Base-by-base conservation (phyloP, 2,113 vertebrate genomes). In the Syngnathus scovelli region DNA sequence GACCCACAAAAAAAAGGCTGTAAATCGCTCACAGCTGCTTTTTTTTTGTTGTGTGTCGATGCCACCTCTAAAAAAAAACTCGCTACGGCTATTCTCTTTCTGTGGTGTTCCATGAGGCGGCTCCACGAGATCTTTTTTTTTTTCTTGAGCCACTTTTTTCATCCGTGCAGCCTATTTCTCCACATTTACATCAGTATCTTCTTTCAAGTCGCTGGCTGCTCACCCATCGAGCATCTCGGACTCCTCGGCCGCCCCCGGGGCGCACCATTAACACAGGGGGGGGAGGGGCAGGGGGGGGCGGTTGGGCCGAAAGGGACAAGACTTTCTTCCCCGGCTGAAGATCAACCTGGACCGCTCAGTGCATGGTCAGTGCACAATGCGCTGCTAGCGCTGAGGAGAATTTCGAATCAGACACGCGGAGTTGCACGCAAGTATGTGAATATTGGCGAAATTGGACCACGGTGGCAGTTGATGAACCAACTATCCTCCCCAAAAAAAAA, bases 161-260 rank as follows among this genome's bases (percentile, higher is more conserved):
- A 61, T 69, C 78, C 83, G 79, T 49, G 46, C 56, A 73, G 78
- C 78, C 76, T 69, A 76, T 85, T 85, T 86, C 83, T 85, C 79
- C 84, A 83, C 81, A 86, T 89, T 87, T 87, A 78, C 87, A 78
- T 89, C 84, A 89, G 85, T 83, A 79, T 71, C 67, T 80, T 65
- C 70, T 83, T 68, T 85, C 76, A 81, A 80, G 81, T 66, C 74
- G 8, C 0, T 77, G 0, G 11, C 76, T 59, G 75, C 80, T 78
- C 84, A 70, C 84, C 83, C 84, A 76, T 77, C 69, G 72, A 58
- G 52, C 64, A 43, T 79, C 83, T 75, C 70, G 76, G 73, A 51
- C 69, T 46, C 68, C 74, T 62, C 75, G 78, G 70, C 67, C 0
- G 62, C 72, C 82, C 78, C 2, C 2, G 66, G 79, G 71, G 62